Conservation (phyloP, 37 sponge, comb jelly and placozoan species). For the Halichondria panicea region DNA sequence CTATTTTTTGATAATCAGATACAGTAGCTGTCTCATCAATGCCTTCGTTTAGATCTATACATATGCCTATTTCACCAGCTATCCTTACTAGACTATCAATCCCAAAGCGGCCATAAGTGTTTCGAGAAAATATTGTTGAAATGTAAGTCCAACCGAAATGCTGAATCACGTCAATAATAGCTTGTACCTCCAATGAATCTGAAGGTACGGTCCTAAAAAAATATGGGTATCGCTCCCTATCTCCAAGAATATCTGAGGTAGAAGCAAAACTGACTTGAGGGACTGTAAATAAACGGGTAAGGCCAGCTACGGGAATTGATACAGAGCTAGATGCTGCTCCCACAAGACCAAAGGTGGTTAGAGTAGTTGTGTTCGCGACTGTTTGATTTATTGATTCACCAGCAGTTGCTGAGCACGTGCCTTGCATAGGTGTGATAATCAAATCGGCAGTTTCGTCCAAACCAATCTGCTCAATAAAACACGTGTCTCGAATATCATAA, state of each 20-base stretch:
- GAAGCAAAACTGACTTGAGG: slow-evolving; percentile 90
- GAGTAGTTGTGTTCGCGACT: not conserved
- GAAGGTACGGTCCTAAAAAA: slow-evolving; percentile 88
- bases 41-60: slow-evolving; percentile 47
- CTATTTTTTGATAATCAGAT: slow-evolving; percentile 11
- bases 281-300: slow-evolving; percentile 64
- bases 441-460: slow-evolving; percentile 78
- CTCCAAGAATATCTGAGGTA: slow-evolving; percentile 71
- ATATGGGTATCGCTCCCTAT: slow-evolving; percentile 67
- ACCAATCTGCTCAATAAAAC: slow-evolving; percentile 67
- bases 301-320: slow-evolving; percentile 63
- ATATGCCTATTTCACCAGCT: slow-evolving; percentile 40
- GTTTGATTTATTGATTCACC: not conserved
- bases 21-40: slow-evolving; percentile 18
- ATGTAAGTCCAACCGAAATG: slow-evolving; percentile 76
- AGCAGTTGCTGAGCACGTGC: slow-evolving; percentile 24
- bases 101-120: slow-evolving; percentile 67
- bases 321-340: slow-evolving; percentile 83
- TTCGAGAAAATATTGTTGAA: slow-evolving; percentile 35
- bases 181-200: slow-evolving; percentile 78
- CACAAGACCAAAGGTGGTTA: slow-evolving; percentile 54
- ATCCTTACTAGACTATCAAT: slow-evolving; percentile 27
- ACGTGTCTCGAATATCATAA: slow-evolving; percentile 91
- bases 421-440: slow-evolving; percentile 45
- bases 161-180: slow-evolving; percentile 74